Percentiles rank a stretch among this genome's conserved stretches.
phyloP scores from a whole-genome alignment of 23 tunicate species.

The Diplosoma virens region DNA sequence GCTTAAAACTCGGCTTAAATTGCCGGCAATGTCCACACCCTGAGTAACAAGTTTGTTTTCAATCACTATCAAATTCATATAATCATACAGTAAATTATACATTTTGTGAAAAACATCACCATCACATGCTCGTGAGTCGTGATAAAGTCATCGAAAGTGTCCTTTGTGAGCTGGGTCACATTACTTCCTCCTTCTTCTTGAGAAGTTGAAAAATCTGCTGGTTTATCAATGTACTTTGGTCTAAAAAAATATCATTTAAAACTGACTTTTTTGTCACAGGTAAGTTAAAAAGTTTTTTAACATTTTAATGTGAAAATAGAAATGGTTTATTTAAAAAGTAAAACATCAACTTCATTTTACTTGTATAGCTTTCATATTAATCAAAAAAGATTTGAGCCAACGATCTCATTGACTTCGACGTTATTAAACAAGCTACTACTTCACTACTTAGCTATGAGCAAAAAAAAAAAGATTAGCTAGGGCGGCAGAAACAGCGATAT shows the following conservation, averaged over 20 bases:
- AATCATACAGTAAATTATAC: conserved; percentile 36
- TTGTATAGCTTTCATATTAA: too few relatives aligned
- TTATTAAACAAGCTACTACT: too few relatives aligned
- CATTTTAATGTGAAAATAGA: too few relatives aligned
- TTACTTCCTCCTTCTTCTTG: conserved; percentile 17
- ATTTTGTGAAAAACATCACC: conserved; percentile 77
- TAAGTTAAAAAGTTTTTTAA: too few relatives aligned
- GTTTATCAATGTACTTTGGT: conserved; percentile 46
- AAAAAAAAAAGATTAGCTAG: too few relatives aligned
- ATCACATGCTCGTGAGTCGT: conserved; percentile 41
- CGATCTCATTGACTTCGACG: too few relatives aligned
- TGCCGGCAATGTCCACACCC: conserved; percentile 92
- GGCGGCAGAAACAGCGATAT: too few relatives aligned
- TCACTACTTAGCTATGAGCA: too few relatives aligned
- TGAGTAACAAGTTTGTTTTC: background rate
- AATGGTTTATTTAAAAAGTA: too few relatives aligned
- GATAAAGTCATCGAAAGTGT: conserved; percentile 41
- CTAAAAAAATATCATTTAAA: conserved; percentile 36
- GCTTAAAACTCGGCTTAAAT: conserved; percentile 63
- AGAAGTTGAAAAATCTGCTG: conserved; percentile 14
- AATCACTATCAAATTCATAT: background rate
- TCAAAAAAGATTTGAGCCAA: too few relatives aligned
- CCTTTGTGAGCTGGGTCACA: conserved; percentile 37
- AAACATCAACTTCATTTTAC: too few relatives aligned
- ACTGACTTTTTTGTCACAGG: too few relatives aligned